phyloP scores from a whole-genome alignment of 2,797 vertebrate genomes.

The Allobates femoralis region DNA sequence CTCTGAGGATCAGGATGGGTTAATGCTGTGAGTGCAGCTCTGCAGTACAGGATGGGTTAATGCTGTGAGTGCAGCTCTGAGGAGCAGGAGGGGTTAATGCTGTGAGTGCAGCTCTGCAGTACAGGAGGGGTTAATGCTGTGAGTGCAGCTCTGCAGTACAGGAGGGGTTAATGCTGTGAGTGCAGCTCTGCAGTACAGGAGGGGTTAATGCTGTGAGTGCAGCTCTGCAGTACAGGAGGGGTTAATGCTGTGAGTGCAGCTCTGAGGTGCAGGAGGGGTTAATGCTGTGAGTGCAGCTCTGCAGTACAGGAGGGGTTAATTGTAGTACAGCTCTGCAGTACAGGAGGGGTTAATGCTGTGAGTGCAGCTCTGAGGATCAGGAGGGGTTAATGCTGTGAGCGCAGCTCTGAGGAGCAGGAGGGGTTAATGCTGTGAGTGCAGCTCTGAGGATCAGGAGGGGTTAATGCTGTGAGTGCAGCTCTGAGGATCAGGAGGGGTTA shows the following conservation, averaged over 20 bases:
- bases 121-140: background rate
- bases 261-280: background rate
- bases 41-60: background rate
- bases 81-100: background rate
- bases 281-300: too few relatives aligned
- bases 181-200: background rate
- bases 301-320: background rate
- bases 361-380: background rate
- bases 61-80: too few relatives aligned
- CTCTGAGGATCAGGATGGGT: background rate
- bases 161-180: background rate
- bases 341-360: background rate
- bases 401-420: background rate
- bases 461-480: background rate
- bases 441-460: background rate
- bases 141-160: background rate
- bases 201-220: background rate
- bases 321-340: background rate
- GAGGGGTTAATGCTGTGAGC: background rate
- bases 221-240: too few relatives aligned
- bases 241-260: too few relatives aligned
- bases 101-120: background rate
- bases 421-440: background rate
- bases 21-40: background rate
- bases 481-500: background rate